These are phyloP conservation scores for Brachionus calyciflorus DNA, from an alignment of 1,140 invertebrate species.

Conservation along the genomic window DNA sequence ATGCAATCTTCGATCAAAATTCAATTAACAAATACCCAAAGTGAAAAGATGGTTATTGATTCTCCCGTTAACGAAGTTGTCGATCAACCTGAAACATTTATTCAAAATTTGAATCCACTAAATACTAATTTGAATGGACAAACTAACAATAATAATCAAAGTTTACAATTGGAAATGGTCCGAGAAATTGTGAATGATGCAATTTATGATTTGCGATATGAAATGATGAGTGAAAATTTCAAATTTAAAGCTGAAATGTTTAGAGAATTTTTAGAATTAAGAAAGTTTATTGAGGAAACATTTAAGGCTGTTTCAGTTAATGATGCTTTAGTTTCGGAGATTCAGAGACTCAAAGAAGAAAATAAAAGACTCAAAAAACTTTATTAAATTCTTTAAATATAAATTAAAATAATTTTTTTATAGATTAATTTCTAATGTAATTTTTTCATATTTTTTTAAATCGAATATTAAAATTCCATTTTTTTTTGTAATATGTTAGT, in stretches of 20 bases:
- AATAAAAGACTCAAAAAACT: conserved; percentile 41
- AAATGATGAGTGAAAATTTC: conserved; percentile 45
- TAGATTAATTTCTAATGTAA: too few relatives aligned
- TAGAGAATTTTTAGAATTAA: conserved; percentile 3
- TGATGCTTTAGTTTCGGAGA: conserved; percentile 28
- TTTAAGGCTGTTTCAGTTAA: conserved; percentile 22
- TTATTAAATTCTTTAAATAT: conserved; percentile 1
- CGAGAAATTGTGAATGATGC: conserved; percentile 31
- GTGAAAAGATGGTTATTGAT: neutral
- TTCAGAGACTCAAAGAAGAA: conserved; percentile 20
- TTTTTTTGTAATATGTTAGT: too few relatives aligned
- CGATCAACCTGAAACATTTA: neutral
- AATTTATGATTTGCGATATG: conserved; percentile 22
- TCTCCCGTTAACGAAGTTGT: neutral
- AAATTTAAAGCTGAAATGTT: conserved; percentile 45
- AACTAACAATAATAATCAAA: too few relatives aligned
- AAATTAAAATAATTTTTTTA: neutral
- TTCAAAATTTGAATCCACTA: neutral
- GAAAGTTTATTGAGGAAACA: neutral
- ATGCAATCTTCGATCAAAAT: conserved; percentile 26
- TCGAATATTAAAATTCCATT: too few relatives aligned
- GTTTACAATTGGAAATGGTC: conserved; percentile 21
- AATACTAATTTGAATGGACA: neutral
- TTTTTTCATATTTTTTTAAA: too few relatives aligned
- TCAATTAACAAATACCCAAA: neutral